phyloP scores from a whole-genome alignment of 2,797 vertebrate genomes.

The Loriculus beryllinus region DNA sequence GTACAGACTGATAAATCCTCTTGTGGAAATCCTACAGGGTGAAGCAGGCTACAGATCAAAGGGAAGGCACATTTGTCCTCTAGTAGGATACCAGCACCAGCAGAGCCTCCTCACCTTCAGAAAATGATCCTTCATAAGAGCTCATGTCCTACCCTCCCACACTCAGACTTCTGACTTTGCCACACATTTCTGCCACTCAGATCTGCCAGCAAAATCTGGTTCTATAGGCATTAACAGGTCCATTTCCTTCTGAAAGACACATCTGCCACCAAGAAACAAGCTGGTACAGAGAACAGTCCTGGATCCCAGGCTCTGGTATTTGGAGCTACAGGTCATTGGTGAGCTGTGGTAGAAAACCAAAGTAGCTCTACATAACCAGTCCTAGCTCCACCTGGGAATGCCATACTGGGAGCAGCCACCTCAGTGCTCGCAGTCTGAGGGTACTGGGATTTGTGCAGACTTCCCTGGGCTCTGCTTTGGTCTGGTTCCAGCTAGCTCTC shows the following conservation, averaged over 20 bases:
- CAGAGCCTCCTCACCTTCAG: slow-evolving; percentile 57
- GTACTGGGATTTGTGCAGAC: neutral
- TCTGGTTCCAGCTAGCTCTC: neutral
- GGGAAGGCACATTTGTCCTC: slow-evolving; percentile 61
- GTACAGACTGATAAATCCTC: slow-evolving; percentile 63
- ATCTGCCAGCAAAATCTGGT: neutral
- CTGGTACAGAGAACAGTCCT: neutral
- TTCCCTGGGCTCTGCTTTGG: neutral
- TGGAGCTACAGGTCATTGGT: neutral
- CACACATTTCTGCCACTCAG: neutral
- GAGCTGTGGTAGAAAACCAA: neutral
- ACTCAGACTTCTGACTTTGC: slow-evolving; percentile 14
- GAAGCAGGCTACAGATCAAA: slow-evolving; percentile 64
- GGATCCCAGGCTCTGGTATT: neutral
- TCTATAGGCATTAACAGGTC: neutral
- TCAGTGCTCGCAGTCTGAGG: neutral
- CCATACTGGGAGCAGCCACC: neutral
- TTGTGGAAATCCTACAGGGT: slow-evolving; percentile 66
- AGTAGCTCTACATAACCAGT: neutral
- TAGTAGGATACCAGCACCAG: slow-evolving; percentile 29
- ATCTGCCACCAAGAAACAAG: neutral
- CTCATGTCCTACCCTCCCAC: neutral
- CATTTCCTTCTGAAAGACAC: neutral
- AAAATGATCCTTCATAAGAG: slow-evolving; percentile 38
- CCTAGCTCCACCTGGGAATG: neutral